A percentile compares a stretch with the other conserved stretches of the same genome.
phyloP scores from a whole-genome alignment of 2,888 invertebrate species.

The Deilephila porcellus region DNA sequence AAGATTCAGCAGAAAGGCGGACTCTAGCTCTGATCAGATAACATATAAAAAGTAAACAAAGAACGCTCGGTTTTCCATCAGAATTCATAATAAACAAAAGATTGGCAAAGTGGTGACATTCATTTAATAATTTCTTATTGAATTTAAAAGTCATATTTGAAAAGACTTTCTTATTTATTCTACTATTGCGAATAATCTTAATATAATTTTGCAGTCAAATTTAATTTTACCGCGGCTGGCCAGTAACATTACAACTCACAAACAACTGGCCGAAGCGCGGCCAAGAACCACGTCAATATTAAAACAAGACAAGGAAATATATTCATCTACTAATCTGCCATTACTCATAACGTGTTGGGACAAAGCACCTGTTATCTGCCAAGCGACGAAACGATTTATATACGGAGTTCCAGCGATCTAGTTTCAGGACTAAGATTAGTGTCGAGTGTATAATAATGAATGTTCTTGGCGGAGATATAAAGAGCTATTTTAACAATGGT shows the following conservation, averaged over 20 bases:
- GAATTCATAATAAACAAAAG: too few species aligned
- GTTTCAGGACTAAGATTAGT: conserved; percentile 17
- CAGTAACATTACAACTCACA: not conserved
- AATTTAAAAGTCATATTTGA: too few species aligned
- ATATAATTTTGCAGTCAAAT: not conserved
- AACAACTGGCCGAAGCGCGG: not conserved
- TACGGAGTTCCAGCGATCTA: conserved; percentile 1
- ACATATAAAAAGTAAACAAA: too few species aligned
- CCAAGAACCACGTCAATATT: not conserved
- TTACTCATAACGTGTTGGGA: not conserved
- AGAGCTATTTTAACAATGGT: not conserved
- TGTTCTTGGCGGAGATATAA: not conserved
- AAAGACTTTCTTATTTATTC: too few species aligned
- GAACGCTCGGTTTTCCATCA: too few species aligned
- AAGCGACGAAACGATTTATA: conserved; percentile 8
- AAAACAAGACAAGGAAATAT: not conserved
- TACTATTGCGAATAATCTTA: not conserved
- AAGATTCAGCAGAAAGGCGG: too few species aligned
- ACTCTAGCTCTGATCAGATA: too few species aligned
- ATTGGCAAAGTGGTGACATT: too few species aligned
- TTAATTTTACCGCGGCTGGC: not conserved
- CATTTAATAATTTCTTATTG: too few species aligned
- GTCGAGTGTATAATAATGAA: not conserved
- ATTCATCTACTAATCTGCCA: not conserved
- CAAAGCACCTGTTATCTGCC: conserved; percentile 12